These are phyloP conservation scores for Drosophila burlai DNA, from an alignment of 1,140 invertebrate species.

Conservation along the genomic window DNA sequence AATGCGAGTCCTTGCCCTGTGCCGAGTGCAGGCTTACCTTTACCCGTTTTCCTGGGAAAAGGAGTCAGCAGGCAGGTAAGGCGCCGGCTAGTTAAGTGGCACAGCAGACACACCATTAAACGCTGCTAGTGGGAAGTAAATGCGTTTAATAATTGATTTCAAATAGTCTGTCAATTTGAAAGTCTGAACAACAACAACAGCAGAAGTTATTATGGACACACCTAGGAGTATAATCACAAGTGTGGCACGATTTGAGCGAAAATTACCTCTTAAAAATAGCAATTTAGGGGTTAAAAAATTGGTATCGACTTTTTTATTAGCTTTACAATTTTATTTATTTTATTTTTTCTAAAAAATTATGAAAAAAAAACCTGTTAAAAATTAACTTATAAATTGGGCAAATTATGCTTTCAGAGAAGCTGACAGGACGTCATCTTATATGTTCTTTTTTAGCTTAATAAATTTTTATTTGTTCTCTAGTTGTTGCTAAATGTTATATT, in stretches of 20 bases:
- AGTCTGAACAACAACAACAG: neutral
- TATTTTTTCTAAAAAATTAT: too few relatives aligned
- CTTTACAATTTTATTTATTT: too few relatives aligned
- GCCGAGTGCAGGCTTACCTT: constrained; percentile 19
- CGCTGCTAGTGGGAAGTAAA: neutral
- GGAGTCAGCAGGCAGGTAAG: too few relatives aligned
- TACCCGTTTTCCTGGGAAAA: neutral
- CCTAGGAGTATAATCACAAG: neutral
- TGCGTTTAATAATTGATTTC: constrained; percentile 24
- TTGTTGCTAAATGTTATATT: too few relatives aligned
- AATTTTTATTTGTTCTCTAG: too few relatives aligned
- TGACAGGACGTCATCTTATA: too few relatives aligned
- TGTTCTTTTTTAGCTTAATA: too few relatives aligned
- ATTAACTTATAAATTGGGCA: too few relatives aligned
- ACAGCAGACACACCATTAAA: neutral
- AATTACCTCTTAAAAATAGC: neutral
- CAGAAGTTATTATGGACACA: neutral
- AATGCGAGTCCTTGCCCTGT: constrained; percentile 20
- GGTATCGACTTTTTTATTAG: too few relatives aligned
- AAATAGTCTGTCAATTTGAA: constrained; percentile 14
- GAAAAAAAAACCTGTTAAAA: too few relatives aligned
- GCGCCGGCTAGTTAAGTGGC: neutral
- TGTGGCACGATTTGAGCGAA: neutral
- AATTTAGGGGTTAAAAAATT: neutral
- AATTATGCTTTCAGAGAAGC: too few relatives aligned